Evolutionary conservation across 2,888 invertebrate genomes (phyloP).

Genomic region (Rosalia funebris): DNA sequence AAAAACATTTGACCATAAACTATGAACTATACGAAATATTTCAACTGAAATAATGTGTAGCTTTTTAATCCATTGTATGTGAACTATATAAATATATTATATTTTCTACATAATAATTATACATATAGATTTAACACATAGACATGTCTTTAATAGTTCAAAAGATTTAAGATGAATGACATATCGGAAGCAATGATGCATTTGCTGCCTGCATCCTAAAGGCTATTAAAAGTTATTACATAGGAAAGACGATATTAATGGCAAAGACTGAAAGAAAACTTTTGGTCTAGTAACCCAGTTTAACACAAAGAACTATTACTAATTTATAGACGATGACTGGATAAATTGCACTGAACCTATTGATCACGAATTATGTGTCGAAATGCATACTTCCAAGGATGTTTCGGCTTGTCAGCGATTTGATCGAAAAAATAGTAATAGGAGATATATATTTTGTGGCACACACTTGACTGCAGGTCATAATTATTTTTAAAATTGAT

Average conservation of each 20-base stretch:
- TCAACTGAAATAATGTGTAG: too few relatives aligned
- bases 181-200: too few relatives aligned
- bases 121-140: too few relatives aligned
- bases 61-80: too few relatives aligned
- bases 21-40: too few relatives aligned
- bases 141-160: too few relatives aligned
- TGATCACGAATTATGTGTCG: constrained; percentile 29
- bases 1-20: too few relatives aligned
- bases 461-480: constrained; percentile 2
- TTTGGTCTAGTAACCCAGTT: constrained; percentile 31
- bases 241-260: background rate
- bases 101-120: too few relatives aligned
- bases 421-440: constrained; percentile 2
- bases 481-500: background rate
- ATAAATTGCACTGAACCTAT: constrained; percentile 27
- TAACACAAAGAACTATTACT: constrained; percentile 23
- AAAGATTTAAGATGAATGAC: too few relatives aligned
- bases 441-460: constrained; percentile 4
- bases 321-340: constrained; percentile 34
- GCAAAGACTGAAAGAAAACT: too few relatives aligned
- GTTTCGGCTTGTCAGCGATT: constrained; percentile 16
- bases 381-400: constrained; percentile 25
- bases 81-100: too few relatives aligned
- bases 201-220: too few relatives aligned
- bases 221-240: background rate